Conservation (phyloP, 2,113 vertebrate species). For the Dicrurus megarhynchus region DNA sequence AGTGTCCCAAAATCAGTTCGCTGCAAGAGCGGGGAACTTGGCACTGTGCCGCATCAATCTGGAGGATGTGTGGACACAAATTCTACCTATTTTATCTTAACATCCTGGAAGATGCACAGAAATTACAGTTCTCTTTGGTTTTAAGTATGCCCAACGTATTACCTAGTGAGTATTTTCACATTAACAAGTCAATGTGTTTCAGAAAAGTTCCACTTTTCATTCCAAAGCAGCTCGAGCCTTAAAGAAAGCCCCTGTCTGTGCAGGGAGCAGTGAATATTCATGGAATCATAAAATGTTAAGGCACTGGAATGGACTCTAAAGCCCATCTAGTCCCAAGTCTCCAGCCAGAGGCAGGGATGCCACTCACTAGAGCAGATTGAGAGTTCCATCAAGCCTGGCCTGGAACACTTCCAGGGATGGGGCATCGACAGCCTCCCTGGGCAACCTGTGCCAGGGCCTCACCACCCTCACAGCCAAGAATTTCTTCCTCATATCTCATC, state of each 20-base stretch:
- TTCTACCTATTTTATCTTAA: not conserved
- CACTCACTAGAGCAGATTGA: not conserved
- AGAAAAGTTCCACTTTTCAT: not conserved
- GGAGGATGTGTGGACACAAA: not conserved
- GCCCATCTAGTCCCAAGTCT: not conserved
- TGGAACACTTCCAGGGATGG: not conserved
- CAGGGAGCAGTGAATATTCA: rapidly evolving
- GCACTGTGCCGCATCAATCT: not conserved
- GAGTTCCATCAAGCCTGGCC: not conserved
- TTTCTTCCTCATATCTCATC: no score
- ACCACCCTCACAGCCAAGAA: not conserved
- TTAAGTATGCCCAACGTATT: not conserved
- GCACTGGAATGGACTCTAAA: not conserved
- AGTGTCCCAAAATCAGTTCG: not conserved
- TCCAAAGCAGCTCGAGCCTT: not conserved
- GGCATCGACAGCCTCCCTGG: not conserved
- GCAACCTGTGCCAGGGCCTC: no score
- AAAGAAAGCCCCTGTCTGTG: rapidly evolving
- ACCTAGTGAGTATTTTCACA: rapidly evolving
- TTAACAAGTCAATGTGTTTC: not conserved
- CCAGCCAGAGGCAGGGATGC: not conserved
- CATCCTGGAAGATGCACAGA: not conserved
- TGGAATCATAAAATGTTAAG: not conserved
- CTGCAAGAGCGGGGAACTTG: rapidly evolving
- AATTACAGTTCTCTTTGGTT: not conserved